Base-by-base conservation (phyloP, 2,888 invertebrate genomes). In the Athalia cordata region DNA sequence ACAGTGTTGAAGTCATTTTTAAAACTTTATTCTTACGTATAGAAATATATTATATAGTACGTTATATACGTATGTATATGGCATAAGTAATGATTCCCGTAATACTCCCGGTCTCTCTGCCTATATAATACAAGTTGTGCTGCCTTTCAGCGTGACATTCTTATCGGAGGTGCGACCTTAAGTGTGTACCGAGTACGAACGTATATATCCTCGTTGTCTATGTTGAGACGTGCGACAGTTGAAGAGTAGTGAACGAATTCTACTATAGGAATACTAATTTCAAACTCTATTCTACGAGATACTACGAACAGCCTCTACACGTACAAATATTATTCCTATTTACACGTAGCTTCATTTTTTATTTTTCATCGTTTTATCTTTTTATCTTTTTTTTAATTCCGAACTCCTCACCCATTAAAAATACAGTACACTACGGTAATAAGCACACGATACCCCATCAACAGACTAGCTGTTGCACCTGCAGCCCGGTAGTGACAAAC, bases 71-170 rank as follows among this genome's bases (percentile, higher is more conserved):
- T 29, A 29, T 29, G n/a, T 29, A 29, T 29, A 29, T 29, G 29
- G 29, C 29, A 29, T 29, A 29, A 29, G 29, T 29, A 29, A 29
- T 72, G 59, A 72, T 72, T 59, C 72, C 59, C 72, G 72, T 72
- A 72, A 72, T 72, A 72, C 72, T 72, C 57, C 72, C 72, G 57
- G 57, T 59, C 70, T 72, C 8, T 11, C 5, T 49, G 1, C 6
- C 6, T 72, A 70, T 47, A 13, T 13, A 47, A 57, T 59, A 59
- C 72, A 72, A 72, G 57, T 59, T 13, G 57, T 59, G 13, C 68
- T 52, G 50, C 57, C 72, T 72, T 72, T 72, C 72, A 72, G 47
- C 72, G 72, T 13, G 49, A 50, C 75, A 64, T 75, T 75, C 75
- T 75, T 50, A 9, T 62, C 64, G 15, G 49, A 75, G 75, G 75